A percentile compares a stretch with the other conserved stretches of the same genome.
phyloP scores from a whole-genome alignment of 2,797 vertebrate species.

The Poecilia velifera region DNA sequence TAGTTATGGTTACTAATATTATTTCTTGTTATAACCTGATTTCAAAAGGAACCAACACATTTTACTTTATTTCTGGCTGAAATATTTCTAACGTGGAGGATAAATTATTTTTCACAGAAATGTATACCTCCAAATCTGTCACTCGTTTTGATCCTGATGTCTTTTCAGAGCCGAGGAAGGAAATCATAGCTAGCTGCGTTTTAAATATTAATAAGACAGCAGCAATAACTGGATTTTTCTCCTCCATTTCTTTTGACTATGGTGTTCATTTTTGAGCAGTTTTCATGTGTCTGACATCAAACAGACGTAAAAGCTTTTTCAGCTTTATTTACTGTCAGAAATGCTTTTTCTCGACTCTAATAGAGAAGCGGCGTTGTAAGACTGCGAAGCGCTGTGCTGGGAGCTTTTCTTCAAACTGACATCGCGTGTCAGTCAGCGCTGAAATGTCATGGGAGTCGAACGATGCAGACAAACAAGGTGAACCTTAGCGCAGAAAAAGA shows the following conservation, averaged over 20 bases:
- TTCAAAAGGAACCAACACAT: background rate
- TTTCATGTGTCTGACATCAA: constrained; percentile 55
- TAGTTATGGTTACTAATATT: too few relatives aligned
- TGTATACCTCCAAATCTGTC: background rate
- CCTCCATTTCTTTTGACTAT: constrained; percentile 4
- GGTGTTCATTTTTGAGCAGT: constrained; percentile 37
- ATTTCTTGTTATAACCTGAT: too few relatives aligned
- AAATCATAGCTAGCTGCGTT: constrained; percentile 5
- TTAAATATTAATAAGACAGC: constrained; percentile 20
- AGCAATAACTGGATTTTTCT: constrained; percentile 9
- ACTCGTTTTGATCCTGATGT: background rate
- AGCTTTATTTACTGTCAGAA: constrained; percentile 62
- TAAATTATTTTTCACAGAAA: background rate
- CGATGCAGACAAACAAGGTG: constrained; percentile 16
- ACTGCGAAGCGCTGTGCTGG: constrained; percentile 31
- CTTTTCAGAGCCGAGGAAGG: background rate
- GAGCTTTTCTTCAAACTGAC: constrained; percentile 51
- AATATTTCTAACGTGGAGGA: background rate
- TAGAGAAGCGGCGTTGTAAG: constrained; percentile 40
- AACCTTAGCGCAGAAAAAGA: constrained; percentile 1
- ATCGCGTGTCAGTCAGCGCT: constrained; percentile 42
- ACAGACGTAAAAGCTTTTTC: constrained; percentile 52
- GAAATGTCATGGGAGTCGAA: constrained; percentile 29
- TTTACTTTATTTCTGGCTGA: background rate
- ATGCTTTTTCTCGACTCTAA: constrained; percentile 44